Base-by-base conservation (phyloP, 2,797 vertebrate species). In the Neostethus bicornis region DNA sequence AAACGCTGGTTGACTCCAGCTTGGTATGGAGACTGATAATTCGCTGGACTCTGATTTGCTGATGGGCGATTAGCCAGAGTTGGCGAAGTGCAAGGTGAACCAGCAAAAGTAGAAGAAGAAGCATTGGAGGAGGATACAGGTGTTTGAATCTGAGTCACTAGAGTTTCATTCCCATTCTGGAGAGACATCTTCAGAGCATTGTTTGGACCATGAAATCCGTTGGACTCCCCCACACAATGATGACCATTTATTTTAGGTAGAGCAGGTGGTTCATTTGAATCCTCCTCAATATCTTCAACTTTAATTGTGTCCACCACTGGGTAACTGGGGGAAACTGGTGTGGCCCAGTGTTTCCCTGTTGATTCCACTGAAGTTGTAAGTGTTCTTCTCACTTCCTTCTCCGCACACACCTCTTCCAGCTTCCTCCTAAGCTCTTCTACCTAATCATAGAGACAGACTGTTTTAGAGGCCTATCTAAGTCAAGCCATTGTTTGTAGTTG, bases 1-100 rank as follows among this genome's bases (percentile, higher is more conserved):
- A 99, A 98, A 0, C 97, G 95, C 51, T 97, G 96, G 68, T 97
- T 94, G 87, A 99, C 93, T 49, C 96, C 96, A 2, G 94, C 94
- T 83, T 98, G 97, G 88, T 98, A 99, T 41, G 95, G 94, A 0
- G 96, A 95, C 74, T 96, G 96, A 81, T 94, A 93, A 70, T 90
- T 85, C 0, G 92, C 91, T 37, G 88, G 1, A 61, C 62, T 43
- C 64, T 79, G 14, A 91, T 90, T 2, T 87, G 89, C 0, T 77
- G 92, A 0, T 66, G 92, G 19, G 28, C 85, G 89, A 26, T 93
- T 94, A 0, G 79, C 57, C 3, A 94, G 87, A n/a, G 94, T 89
- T 0, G 96, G 94, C 0, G 95, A 96, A 4, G 93, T 84, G 75
- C 93, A 94, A 21, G 94, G 94, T 2, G 94, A 89, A 0, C 88